Conservation (phyloP, 2,797 vertebrate species). For the Graptemys geographica region DNA sequence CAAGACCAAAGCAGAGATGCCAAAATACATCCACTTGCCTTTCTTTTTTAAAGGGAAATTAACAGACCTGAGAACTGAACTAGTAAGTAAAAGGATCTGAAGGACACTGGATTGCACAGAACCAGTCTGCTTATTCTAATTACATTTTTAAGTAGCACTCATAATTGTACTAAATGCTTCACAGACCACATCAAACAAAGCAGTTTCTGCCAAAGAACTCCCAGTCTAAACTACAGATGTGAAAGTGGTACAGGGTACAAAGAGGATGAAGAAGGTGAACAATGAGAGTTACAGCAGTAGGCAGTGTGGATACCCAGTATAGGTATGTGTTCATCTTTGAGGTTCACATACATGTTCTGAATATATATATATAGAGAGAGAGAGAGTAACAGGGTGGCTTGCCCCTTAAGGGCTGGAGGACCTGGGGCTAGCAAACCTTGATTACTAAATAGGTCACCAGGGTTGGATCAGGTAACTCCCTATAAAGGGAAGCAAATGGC, state of each 20-base stretch:
- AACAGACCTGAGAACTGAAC: neutral
- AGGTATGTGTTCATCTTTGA: neutral
- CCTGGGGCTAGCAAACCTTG: neutral
- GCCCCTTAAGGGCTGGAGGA: too few relatives aligned
- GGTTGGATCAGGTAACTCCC: too few relatives aligned
- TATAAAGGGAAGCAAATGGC: too few relatives aligned
- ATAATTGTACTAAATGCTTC: neutral
- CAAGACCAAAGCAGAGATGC: neutral
- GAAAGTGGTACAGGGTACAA: neutral
- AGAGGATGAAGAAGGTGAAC: neutral
- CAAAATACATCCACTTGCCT: conserved; percentile 9
- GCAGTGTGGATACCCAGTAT: neutral
- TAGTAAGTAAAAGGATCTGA: neutral
- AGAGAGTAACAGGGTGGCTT: too few relatives aligned
- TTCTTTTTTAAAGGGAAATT: neutral
- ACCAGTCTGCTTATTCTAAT: neutral
- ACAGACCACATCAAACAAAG: neutral
- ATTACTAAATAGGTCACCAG: neutral
- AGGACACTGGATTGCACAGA: neutral
- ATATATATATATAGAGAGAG: neutral
- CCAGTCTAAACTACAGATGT: neutral
- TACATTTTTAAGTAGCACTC: neutral
- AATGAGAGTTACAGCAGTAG: neutral
- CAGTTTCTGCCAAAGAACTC: neutral
- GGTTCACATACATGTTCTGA: neutral